Conservation (phyloP, 2,797 vertebrate species). For the Anabacerthia variegaticeps region DNA sequence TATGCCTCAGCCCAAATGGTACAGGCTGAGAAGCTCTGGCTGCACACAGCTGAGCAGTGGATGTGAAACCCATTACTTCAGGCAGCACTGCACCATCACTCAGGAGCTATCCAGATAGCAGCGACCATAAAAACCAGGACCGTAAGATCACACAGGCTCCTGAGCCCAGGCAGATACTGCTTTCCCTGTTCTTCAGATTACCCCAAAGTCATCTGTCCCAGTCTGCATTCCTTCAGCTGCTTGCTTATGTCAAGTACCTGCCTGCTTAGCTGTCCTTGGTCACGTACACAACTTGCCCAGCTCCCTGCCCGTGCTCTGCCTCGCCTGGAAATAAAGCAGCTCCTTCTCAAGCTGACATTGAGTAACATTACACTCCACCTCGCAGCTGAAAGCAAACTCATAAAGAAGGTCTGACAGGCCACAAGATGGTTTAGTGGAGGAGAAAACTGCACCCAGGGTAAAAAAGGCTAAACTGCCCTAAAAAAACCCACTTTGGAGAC, state of each 20-base stretch:
- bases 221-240: slow-evolving; percentile 37
- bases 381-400: background rate
- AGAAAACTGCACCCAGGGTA: background rate
- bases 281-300: slow-evolving; percentile 31
- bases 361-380: background rate
- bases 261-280: slow-evolving; percentile 42
- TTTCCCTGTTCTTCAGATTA: background rate
- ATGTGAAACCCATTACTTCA: background rate
- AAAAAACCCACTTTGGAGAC: background rate
- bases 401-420: background rate
- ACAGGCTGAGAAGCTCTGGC: background rate
- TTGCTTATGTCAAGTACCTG: slow-evolving; percentile 43
- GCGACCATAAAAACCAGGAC: background rate
- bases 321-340: background rate
- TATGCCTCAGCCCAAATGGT: background rate
- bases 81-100: background rate
- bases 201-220: slow-evolving; percentile 19
- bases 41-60: background rate
- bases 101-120: background rate
- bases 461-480: background rate
- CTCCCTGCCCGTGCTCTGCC: background rate
- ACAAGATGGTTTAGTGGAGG: background rate
- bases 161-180: background rate
- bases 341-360: background rate
- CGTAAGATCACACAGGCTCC: background rate